Conservation (phyloP, 2,888 invertebrate genomes). For the Podotricha telesiphe region DNA sequence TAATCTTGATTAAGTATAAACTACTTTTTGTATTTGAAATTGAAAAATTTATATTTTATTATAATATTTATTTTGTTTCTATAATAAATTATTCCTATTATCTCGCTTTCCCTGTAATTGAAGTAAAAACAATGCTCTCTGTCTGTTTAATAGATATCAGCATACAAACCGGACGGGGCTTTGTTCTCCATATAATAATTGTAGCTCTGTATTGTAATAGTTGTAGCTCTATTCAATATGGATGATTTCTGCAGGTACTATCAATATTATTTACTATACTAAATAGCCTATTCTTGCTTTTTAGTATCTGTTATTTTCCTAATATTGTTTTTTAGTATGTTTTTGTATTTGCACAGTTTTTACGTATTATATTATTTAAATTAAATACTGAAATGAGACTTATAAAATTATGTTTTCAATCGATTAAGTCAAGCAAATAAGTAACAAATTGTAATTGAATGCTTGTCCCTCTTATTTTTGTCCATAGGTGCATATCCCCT, state of each 20-base stretch:
- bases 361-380: too few species aligned
- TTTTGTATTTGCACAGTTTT: too few species aligned
- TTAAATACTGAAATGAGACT: too few species aligned
- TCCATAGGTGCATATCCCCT: conserved; percentile 10
- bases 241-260: background rate
- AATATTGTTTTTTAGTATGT: too few species aligned
- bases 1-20: too few species aligned
- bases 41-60: too few species aligned
- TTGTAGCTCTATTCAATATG: background rate
- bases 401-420: background rate
- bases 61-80: too few species aligned
- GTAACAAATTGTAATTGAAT: conserved; percentile 4
- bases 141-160: conserved; percentile 9
- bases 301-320: too few species aligned
- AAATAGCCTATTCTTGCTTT: background rate
- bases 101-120: background rate
- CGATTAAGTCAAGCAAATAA: background rate
- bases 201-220: background rate
- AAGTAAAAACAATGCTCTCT: conserved; percentile 5
- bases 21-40: too few species aligned
- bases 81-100: background rate
- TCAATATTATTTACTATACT: too few species aligned
- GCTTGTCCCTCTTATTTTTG: conserved; percentile 12
- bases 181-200: conserved; percentile 13
- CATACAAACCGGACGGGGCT: conserved; percentile 10